These are phyloP conservation scores for Porphyrio hochstetteri DNA, from an alignment of 2,113 vertebrate species.

Conservation along the genomic window DNA sequence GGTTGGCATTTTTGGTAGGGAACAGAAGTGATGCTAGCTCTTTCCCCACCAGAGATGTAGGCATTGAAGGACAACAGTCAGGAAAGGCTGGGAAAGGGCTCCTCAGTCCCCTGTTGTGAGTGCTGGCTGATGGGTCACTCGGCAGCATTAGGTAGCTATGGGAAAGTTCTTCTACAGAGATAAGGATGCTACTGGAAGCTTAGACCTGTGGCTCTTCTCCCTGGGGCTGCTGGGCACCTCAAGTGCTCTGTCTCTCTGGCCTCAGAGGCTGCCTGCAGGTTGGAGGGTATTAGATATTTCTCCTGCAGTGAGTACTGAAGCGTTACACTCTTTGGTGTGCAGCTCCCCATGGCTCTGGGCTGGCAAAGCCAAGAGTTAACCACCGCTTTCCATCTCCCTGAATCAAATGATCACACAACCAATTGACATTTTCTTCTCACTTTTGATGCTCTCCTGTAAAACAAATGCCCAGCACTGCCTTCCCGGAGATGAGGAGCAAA, in stretches of 20 bases:
- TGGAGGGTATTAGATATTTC: accelerated
- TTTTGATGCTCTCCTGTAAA: not conserved
- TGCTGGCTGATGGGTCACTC: not conserved
- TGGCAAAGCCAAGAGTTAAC: not conserved
- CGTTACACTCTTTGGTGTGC: accelerated
- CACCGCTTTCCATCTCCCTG: not conserved
- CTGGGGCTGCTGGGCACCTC: not conserved
- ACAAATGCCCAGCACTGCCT: not conserved
- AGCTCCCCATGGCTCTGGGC: not conserved
- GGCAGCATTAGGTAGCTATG: not conserved
- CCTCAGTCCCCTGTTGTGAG: not conserved
- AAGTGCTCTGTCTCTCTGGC: not conserved
- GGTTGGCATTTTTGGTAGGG: not conserved
- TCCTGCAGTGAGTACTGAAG: accelerated
- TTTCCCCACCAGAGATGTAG: not conserved
- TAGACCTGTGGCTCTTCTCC: not conserved
- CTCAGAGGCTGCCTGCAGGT: not conserved
- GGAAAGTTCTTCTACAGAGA: not conserved
- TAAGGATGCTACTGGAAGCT: not conserved
- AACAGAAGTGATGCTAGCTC: accelerated
- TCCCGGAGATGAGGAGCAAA: not conserved
- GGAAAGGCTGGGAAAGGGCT: not conserved
- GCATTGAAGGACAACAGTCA: not conserved
- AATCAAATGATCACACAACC: not conserved
- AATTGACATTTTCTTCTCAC: not conserved